Evolutionary conservation across 1,140 invertebrate genomes (phyloP).

Genomic region (Achatina immaculata): DNA sequence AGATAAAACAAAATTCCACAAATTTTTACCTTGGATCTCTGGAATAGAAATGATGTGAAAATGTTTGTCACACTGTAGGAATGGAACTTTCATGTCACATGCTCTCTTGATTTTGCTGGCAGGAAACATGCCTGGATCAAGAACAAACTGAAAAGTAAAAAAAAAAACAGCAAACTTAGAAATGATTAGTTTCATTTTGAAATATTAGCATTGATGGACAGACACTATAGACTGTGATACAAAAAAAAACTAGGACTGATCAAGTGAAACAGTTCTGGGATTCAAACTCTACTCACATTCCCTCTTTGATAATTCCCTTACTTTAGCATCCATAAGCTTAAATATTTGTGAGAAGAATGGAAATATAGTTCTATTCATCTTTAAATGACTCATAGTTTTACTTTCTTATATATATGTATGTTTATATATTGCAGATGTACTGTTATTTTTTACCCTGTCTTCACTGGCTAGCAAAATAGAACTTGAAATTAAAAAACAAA

Average conservation of each 20-base stretch:
- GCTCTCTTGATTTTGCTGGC: conserved; percentile 62
- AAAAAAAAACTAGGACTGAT: neutral
- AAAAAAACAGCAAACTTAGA: neutral
- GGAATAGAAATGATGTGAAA: conserved; percentile 67
- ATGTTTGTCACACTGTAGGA: conserved; percentile 67
- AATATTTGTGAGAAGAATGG: no score
- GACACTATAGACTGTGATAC: neutral
- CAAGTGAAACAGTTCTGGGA: no score
- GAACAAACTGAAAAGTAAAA: conserved; percentile 9
- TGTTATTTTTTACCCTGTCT: no score
- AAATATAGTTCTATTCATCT: no score
- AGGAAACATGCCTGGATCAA: conserved; percentile 65
- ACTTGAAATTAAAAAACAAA: no score
- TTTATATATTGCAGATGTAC: no score
- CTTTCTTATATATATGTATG: no score
- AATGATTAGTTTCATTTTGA: neutral
- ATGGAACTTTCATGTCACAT: conserved; percentile 63
- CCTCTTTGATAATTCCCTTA: no score
- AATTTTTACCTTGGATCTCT: conserved; percentile 59
- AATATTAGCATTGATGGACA: neutral
- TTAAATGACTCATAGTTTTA: no score
- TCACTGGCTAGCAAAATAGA: no score
- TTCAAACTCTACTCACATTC: no score
- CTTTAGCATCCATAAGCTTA: no score
- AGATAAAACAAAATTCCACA: neutral